Evolutionary conservation across 2,888 invertebrate species (phyloP), one percentile per base, ranked within the genome.

Genomic region (Nomada goodeniana): DNA sequence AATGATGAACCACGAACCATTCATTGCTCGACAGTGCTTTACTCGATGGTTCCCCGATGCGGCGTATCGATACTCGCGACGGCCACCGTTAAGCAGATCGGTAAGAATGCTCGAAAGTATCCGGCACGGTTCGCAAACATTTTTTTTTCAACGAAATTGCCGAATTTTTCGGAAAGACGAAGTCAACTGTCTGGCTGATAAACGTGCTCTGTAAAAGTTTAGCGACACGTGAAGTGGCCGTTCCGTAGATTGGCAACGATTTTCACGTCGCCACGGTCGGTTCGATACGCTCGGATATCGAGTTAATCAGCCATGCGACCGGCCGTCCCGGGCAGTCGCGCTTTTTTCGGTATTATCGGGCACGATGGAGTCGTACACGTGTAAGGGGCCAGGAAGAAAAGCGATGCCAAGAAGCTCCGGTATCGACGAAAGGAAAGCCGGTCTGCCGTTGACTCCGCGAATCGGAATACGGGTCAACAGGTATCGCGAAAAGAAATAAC

Each of bases 251-350:
- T 52, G 65, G 26, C 79, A 65, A 70, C 50, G 80, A 71, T 60
- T 76, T 71, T 69, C 75, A 3, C 61, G 61, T 82, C 18, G 59
- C 15, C 61, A 47, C 53, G 53, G 36, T 36, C 55, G 47, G 18
- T 13, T 42, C 64, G 74, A 74, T 71, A 80, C 20, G 70, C 65
- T 67, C 60, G 57, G 55, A 42, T 76, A 85, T 85, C 82, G 84
- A 71, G 67, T 82, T 85, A 85, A 88, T 88, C 87, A 74, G 65
- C 80, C 87, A 83, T 88, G 84, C 87, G 76, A 69, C 53, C 74
- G 63, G 60, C 82, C 72, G 87, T 88, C 87, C 64, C 61, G 61
- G 5, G 29, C 87, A 88, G 78, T 69, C 63, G 74, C 71, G 73
- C 36, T 57, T 71, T 63, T 70, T 72, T 64, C 71, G 65, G 60